phyloP scores from a whole-genome alignment of 2,888 invertebrate species.

The Plebejus melissa region DNA sequence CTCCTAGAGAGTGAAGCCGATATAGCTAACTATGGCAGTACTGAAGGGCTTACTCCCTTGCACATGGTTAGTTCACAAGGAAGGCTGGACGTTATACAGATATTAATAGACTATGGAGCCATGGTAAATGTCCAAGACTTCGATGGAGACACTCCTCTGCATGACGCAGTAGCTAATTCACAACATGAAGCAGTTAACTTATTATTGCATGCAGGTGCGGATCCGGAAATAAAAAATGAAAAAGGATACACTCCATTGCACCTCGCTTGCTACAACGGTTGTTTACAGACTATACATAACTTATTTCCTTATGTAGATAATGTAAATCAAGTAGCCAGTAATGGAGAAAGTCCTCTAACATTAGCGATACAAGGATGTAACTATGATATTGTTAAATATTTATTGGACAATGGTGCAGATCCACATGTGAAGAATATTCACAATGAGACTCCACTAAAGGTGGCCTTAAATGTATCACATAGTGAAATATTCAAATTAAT shows the following conservation, averaged over 20 bases:
- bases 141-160: constrained; percentile 72
- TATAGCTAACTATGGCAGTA: constrained; percentile 67
- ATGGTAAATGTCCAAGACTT: constrained; percentile 66
- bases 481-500: constrained; percentile 54
- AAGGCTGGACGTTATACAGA: constrained; percentile 55
- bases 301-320: constrained; percentile 59
- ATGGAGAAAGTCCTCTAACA: constrained; percentile 61
- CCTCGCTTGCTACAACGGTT: constrained; percentile 65
- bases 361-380: constrained; percentile 54
- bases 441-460: constrained; percentile 57
- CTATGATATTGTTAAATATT: constrained; percentile 55
- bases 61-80: constrained; percentile 65
- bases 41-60: constrained; percentile 68
- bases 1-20: constrained; percentile 57
- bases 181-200: constrained; percentile 53
- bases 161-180: constrained; percentile 59
- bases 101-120: constrained; percentile 63
- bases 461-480: constrained; percentile 56
- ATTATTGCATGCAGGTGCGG: constrained; percentile 65
- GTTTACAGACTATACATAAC: constrained; percentile 50
- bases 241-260: constrained; percentile 63
- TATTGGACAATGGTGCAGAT: constrained; percentile 61
- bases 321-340: constrained; percentile 54
- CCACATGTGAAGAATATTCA: constrained; percentile 56
- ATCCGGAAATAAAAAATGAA: constrained; percentile 61